Base-by-base conservation (phyloP, 1,140 invertebrate genomes). In the Zaprionus nigranus region DNA sequence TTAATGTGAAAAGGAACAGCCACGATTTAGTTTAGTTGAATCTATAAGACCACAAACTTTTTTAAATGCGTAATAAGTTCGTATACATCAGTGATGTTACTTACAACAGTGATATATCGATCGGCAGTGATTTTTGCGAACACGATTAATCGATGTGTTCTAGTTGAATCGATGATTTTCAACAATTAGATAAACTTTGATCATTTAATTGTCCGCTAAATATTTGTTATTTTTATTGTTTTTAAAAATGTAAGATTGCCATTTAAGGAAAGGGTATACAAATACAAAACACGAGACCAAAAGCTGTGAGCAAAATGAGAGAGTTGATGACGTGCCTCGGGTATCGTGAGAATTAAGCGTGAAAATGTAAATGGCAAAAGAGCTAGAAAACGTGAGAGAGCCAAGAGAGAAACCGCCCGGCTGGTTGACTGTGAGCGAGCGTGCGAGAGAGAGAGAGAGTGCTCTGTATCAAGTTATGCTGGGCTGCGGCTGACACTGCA, bases 381-480 rank as follows among this genome's bases (percentile, higher is more conserved):
- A 70, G 70, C 24, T 13, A 17, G 17, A 22, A 72, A 60, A 68
- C 59, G 79, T 67, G 58, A 38, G 65, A 69, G 77, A 38, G 34
- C 56, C n/a, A 17, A 46, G 40, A 46, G 40, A 17, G n/a, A 46
- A 46, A 46, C 40, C 40, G 40, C 40, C 40, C 40, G 40, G 40
- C 40, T 46, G 40, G 11, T 24, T 51, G 46, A 20, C 46, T 43
- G 40, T 17, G 40, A 43, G 79, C 56, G 58, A 46, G 61, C 57
- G 77, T 49, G 34, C 64, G 65, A 61, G 72, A 38, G 40, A 60
- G 51, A 51, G 56, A 63, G 40, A 60, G 51, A 51, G 56, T 59
- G 62, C 30, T 62, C 68, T 76, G 69, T 65, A 43, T 63, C 65
- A 75, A 62, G 76, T 79, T 72, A 76, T 76, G 60, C 57, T 72